Base-by-base conservation (phyloP, 2,888 invertebrate species). In the Philaethria dido region DNA sequence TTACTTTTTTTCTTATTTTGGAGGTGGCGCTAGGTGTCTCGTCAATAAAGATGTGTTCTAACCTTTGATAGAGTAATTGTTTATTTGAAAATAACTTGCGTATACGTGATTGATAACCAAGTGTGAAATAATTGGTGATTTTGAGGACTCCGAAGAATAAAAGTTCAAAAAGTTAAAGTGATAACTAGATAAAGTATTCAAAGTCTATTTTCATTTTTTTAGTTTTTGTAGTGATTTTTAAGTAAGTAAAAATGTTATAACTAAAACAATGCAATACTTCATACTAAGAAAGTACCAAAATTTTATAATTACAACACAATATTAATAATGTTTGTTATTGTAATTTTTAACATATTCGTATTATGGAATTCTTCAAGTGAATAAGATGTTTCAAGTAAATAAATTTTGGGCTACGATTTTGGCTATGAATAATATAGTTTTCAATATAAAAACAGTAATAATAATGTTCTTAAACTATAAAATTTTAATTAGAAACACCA, bases 1-100 rank as follows among this genome's bases (percentile, higher is more conserved):
- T 79, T 65, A 64, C 73, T 72, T 79, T 82, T 80, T 76, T 66
- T 83, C 45, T 69, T 88, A 81, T 78, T 72, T 62, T 59, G 60
- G 60, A 62, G 74, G 76, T 69, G 72, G 73, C 74, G 66, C 70
- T 66, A 68, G 68, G 64, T 69, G 64, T 69, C 67, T 63, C 69
- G 70, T 77, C 77, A 73, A 73, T 77, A 74, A 69, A 71, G 71
- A 57, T 70, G 47, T 60, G n/a, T 45, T 36, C 44, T 69, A 63
- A 66, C 50, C 44, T 60, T 60, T 45, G 14, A 14, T 29, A 59
- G 13, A 47, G 33, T 45, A 47, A 33, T 33, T 60, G 29, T 60
- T 25, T 13, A 47, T 4, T 9, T 57, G 2, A 42, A 9, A n/a
- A 36, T 39, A 20, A 8, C 5, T 8, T 16, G 16, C 20, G 39